phyloP scores from a whole-genome alignment of 1,140 invertebrate genomes.

The Cyrtorhinus lividipennis region DNA sequence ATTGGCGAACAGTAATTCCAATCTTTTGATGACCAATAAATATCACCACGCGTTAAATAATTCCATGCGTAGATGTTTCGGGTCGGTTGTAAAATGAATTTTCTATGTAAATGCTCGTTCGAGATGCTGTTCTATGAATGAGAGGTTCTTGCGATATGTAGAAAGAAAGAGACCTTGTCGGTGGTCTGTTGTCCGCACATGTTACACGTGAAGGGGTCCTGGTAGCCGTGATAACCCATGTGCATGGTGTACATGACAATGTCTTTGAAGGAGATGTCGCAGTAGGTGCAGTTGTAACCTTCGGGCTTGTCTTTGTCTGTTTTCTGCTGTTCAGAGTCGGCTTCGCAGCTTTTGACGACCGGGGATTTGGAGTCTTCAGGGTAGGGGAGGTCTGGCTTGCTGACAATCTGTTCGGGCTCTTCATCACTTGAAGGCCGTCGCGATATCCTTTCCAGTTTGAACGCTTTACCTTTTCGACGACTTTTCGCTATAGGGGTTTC shows the following conservation, averaged over 20 bases:
- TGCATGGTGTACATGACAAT: constrained; percentile 85
- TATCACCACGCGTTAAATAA: too few relatives aligned
- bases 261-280: constrained; percentile 81
- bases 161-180: constrained; percentile 76
- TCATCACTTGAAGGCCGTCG: constrained; percentile 28
- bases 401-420: constrained; percentile 19
- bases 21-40: too few relatives aligned
- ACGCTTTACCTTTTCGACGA: constrained; percentile 62
- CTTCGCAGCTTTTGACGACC: constrained; percentile 13
- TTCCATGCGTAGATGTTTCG: too few relatives aligned
- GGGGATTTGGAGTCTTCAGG: constrained; percentile 13
- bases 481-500: constrained; percentile 38
- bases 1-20: too few relatives aligned
- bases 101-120: too few relatives aligned
- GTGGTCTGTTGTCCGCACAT: constrained; percentile 72
- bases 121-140: constrained; percentile 45
- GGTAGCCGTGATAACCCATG: constrained; percentile 86
- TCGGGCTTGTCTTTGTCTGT: constrained; percentile 10
- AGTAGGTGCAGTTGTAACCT: constrained; percentile 60
- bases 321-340: constrained; percentile 5
- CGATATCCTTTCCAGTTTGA: constrained; percentile 40
- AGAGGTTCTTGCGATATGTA: constrained; percentile 73
- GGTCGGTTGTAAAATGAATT: too few relatives aligned
- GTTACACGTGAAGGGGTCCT: constrained; percentile 86
- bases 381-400: constrained; percentile 3